These are phyloP conservation scores for Notocelia uddmanniana DNA, from an alignment of 2,888 invertebrate genomes.

Conservation along the genomic window DNA sequence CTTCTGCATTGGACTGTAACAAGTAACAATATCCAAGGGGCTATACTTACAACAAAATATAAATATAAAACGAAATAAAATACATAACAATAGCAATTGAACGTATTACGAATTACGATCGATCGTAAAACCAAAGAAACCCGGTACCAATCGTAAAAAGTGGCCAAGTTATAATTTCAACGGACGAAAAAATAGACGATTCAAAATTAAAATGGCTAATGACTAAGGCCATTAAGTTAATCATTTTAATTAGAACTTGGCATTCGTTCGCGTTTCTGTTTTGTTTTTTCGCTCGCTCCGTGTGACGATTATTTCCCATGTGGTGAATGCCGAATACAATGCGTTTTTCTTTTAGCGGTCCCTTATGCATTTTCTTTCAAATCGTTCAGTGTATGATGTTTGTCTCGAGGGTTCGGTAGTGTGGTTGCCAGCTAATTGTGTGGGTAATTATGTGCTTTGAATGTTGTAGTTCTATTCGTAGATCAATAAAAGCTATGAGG, in stretches of 20 bases:
- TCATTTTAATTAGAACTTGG: constrained; percentile 85
- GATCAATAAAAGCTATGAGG: constrained; percentile 39
- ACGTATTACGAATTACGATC: constrained; percentile 63
- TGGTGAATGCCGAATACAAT: constrained; percentile 44
- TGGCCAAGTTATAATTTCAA: constrained; percentile 71
- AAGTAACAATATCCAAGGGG: constrained; percentile 24
- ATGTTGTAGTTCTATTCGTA: constrained; percentile 36
- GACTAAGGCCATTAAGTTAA: constrained; percentile 86
- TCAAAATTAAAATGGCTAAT: constrained; percentile 85
- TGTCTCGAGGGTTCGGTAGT: neutral
- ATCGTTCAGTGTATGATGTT: constrained; percentile 30
- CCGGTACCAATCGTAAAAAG: constrained; percentile 69
- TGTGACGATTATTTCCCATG: constrained; percentile 40
- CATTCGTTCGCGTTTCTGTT: constrained; percentile 70
- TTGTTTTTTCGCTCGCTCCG: constrained; percentile 47
- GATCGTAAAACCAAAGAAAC: constrained; percentile 67
- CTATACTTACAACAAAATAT: constrained; percentile 34
- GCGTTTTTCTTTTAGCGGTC: constrained; percentile 29
- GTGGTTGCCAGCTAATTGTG: constrained; percentile 29
- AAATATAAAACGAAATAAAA: constrained; percentile 29
- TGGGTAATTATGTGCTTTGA: constrained; percentile 43
- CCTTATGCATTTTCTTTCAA: neutral
- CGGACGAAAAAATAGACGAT: constrained; percentile 72
- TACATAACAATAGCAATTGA: constrained; percentile 60
- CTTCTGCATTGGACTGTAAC: constrained; percentile 8